A percentile compares a stretch with the other conserved stretches of the same genome.
These are phyloP conservation scores for Hycleus cichorii DNA, from an alignment of 1,140 invertebrate genomes.

Conservation along the genomic window DNA sequence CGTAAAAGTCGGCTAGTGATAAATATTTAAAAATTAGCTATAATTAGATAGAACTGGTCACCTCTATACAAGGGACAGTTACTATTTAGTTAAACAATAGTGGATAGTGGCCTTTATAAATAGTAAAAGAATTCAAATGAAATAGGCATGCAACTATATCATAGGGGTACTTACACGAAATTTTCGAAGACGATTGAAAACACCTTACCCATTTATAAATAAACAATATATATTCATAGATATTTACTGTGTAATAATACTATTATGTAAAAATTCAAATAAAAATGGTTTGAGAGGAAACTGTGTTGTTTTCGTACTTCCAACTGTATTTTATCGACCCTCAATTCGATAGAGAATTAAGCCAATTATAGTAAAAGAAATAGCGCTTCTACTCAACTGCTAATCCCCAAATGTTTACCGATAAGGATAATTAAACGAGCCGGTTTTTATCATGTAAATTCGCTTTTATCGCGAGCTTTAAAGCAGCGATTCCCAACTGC, in stretches of 20 bases:
- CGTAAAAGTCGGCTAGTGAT: constrained; percentile 23
- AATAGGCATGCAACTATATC: constrained; percentile 12
- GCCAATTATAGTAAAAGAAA: no score
- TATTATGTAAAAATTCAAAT: not conserved
- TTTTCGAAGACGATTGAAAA: not conserved
- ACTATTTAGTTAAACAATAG: constrained; percentile 19
- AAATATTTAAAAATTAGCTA: constrained; percentile 22
- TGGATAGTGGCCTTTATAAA: constrained; percentile 29
- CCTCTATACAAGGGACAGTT: constrained; percentile 31
- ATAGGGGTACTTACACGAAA: not conserved
- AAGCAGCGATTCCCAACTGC: no score
- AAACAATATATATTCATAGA: constrained; percentile 20
- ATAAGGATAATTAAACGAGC: no score
- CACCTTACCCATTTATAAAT: constrained; percentile 2
- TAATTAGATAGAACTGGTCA: constrained; percentile 22
- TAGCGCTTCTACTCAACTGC: no score
- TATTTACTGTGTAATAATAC: constrained; percentile 3
- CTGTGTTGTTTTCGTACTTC: not conserved
- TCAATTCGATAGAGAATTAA: no score
- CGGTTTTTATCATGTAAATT: no score
- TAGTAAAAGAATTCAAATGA: not conserved
- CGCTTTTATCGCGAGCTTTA: no score
- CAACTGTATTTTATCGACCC: no score
- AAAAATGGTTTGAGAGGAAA: constrained; percentile 15
- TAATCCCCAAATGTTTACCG: no score